These are phyloP conservation scores for Caerostris darwini DNA, from an alignment of 1,140 invertebrate genomes.

Conservation along the genomic window DNA sequence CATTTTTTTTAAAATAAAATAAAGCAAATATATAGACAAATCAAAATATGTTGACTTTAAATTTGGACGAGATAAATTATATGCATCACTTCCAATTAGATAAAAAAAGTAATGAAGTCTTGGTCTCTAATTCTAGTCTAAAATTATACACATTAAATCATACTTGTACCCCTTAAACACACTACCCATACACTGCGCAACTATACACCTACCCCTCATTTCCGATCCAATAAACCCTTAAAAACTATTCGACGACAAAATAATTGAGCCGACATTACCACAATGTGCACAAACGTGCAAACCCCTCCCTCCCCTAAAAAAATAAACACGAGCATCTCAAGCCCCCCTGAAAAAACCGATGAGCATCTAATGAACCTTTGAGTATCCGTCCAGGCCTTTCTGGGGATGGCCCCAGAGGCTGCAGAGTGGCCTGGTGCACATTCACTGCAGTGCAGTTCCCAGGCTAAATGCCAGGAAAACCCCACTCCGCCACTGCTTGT, in stretches of 20 bases:
- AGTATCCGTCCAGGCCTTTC: not conserved
- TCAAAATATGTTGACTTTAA: too few species aligned
- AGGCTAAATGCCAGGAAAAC: constrained; percentile 40
- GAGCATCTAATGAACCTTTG: constrained; percentile 25
- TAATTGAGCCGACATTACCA: constrained; percentile 12
- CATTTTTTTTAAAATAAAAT: too few species aligned
- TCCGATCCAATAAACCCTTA: not conserved
- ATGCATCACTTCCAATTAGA: too few species aligned
- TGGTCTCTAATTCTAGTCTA: too few species aligned
- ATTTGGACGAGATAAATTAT: too few species aligned
- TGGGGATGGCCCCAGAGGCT: not conserved
- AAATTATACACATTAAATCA: not conserved
- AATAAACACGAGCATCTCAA: not conserved
- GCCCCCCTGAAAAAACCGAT: not conserved
- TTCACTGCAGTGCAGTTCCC: constrained; percentile 52
- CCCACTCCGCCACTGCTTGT: not conserved
- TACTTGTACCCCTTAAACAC: not conserved
- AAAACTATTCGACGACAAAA: not conserved
- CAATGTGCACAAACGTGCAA: not conserved
- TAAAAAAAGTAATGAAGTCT: too few species aligned
- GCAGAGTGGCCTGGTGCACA: not conserved
- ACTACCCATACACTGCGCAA: not conserved
- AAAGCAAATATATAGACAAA: too few species aligned
- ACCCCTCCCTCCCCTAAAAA: not conserved
- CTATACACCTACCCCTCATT: not conserved